These are phyloP conservation scores for Cryptomyrus ogoouensis DNA, from an alignment of 2,113 vertebrate genomes.

Conservation along the genomic window DNA sequence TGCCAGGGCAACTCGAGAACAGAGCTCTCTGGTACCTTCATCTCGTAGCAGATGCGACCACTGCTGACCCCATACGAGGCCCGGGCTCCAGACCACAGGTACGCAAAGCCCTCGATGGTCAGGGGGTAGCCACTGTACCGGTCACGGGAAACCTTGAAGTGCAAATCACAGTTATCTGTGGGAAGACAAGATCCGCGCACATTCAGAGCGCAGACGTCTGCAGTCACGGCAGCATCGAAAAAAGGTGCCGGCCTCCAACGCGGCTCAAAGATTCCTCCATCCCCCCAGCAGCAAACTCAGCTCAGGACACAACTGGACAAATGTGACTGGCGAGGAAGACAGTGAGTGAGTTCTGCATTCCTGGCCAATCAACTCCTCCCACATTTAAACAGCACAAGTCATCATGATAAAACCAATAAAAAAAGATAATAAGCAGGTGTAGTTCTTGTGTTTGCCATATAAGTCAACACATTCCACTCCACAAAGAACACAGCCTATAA, in stretches of 20 bases:
- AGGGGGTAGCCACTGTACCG: slow-evolving; percentile 80
- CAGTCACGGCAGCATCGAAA: not conserved
- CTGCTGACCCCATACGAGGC: slow-evolving; percentile 72
- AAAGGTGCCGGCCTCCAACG: not conserved
- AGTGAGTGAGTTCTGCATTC: not conserved
- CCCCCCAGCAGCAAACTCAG: not conserved
- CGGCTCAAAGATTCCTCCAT: not conserved
- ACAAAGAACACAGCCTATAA: not conserved
- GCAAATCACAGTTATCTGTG: slow-evolving; percentile 83
- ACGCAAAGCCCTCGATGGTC: slow-evolving; percentile 85
- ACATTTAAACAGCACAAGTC: not conserved
- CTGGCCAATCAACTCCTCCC: not conserved
- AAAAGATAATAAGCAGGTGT: not conserved
- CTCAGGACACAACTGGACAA: not conserved
- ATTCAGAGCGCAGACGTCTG: not conserved
- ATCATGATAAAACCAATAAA: not conserved
- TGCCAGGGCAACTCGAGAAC: not conserved
- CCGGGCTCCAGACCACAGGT: slow-evolving; percentile 80
- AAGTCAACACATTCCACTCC: not conserved
- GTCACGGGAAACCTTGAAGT: slow-evolving; percentile 84
- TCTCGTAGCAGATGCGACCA: slow-evolving; percentile 78
- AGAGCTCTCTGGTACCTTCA: slow-evolving; percentile 66
- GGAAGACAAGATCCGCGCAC: not conserved
- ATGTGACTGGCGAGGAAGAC: not conserved
- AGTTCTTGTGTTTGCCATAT: not conserved